Percentiles rank a stretch among this genome's conserved stretches.
Conservation (phyloP, 2,113 vertebrate genomes). For the Cephalophus harveyi region DNA sequence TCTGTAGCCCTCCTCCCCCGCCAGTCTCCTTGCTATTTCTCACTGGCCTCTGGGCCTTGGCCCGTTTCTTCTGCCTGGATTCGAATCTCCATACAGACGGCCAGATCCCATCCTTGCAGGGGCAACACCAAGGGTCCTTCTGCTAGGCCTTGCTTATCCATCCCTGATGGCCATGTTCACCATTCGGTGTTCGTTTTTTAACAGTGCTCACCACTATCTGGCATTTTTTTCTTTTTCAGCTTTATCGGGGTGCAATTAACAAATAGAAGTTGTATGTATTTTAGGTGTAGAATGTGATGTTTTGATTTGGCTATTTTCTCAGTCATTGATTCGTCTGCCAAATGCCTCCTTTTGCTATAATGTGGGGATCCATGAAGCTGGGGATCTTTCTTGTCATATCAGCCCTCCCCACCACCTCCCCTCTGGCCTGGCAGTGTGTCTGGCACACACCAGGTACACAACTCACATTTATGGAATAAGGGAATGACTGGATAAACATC, state of each 20-base stretch:
- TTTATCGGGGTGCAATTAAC: neutral
- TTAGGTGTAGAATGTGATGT: neutral
- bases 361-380: neutral
- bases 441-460: neutral
- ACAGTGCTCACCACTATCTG: neutral
- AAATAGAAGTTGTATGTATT: neutral
- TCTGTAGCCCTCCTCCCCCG: fast-evolving
- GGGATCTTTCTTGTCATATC: neutral
- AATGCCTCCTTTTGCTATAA: neutral
- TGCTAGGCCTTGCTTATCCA: neutral
- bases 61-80: neutral
- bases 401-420: neutral
- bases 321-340: neutral
- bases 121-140: neutral
- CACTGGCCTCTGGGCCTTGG: neutral
- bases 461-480: neutral
- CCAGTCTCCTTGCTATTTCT: fast-evolving
- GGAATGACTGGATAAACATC: neutral
- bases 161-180: fast-evolving
- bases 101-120: no score
- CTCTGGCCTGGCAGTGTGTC: neutral
- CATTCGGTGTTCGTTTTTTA: neutral
- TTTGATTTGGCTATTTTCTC: neutral
- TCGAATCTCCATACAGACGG: neutral
- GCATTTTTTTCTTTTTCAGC: neutral